phyloP scores from a whole-genome alignment of 1,140 invertebrate species.

The Mamestra configurata region DNA sequence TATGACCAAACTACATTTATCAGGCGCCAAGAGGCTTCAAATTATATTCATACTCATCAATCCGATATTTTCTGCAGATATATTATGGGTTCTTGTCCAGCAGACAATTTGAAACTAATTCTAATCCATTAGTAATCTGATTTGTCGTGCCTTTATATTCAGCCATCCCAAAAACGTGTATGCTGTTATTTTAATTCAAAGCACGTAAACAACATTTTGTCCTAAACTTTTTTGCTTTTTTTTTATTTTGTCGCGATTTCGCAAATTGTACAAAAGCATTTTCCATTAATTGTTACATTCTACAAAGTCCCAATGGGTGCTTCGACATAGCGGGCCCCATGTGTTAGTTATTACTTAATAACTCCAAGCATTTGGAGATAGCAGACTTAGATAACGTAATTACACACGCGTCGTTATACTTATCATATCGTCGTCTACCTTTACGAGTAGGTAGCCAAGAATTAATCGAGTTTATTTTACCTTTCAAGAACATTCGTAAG shows the following conservation, averaged over 20 bases:
- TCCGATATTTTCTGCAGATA: not conserved
- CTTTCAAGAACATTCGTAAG: not conserved
- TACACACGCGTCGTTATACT: slow-evolving; percentile 12
- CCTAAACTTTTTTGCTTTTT: too few species aligned
- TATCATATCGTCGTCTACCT: not conserved
- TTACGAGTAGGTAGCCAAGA: not conserved
- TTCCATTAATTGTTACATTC: not conserved
- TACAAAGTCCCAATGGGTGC: not conserved
- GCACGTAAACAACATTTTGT: too few species aligned
- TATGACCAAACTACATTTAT: slow-evolving; percentile 13
- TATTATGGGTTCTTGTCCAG: too few species aligned
- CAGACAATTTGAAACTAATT: too few species aligned
- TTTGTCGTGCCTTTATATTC: too few species aligned
- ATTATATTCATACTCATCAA: not conserved
- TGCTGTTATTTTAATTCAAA: too few species aligned
- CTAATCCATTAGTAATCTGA: too few species aligned
- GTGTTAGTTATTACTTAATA: slow-evolving; percentile 2
- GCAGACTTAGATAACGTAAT: slow-evolving; percentile 6
- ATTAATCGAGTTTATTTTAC: not conserved
- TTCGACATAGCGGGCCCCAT: not conserved
- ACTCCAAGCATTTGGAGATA: not conserved
- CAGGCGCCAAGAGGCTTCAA: not conserved
- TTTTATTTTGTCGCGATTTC: not conserved
- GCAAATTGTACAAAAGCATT: not conserved
- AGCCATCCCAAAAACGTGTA: too few species aligned